Conservation (phyloP, 2,888 invertebrate species). For the Drosophila macrospina region DNA sequence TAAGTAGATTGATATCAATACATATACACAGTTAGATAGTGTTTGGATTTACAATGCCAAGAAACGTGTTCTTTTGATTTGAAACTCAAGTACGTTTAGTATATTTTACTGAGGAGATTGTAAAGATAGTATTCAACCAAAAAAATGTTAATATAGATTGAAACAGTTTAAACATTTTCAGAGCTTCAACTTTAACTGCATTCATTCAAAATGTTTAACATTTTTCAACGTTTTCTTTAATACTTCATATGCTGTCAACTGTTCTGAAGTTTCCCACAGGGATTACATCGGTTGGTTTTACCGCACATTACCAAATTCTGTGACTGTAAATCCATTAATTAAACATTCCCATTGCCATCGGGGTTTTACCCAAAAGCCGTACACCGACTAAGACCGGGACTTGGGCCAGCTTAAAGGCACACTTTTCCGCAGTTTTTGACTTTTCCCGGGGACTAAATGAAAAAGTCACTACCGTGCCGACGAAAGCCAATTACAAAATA, state of each 20-base stretch:
- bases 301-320: slow-evolving; percentile 46
- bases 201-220: background rate
- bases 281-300: slow-evolving; percentile 39
- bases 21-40: background rate
- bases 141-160: background rate
- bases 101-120: background rate
- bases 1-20: slow-evolving; percentile 3
- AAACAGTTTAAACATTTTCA: background rate
- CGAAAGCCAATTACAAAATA: slow-evolving; percentile 74
- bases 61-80: slow-evolving; percentile 23
- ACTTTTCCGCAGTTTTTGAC: slow-evolving; percentile 30
- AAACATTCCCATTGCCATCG: slow-evolving; percentile 26
- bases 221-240: background rate
- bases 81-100: background rate
- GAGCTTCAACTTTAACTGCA: background rate
- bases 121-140: no score
- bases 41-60: slow-evolving; percentile 14
- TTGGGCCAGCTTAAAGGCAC: slow-evolving; percentile 48
- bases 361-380: slow-evolving; percentile 38
- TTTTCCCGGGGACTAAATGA: slow-evolving; percentile 6
- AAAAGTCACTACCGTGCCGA: slow-evolving; percentile 53
- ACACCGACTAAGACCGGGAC: slow-evolving; percentile 33
- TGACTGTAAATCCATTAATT: slow-evolving; percentile 38
- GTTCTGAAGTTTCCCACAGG: slow-evolving; percentile 27
- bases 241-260: background rate